Percentiles rank a stretch among this genome's conserved stretches.
Evolutionary conservation across 2,113 vertebrate genomes (phyloP).

Genomic region (Malurus alboscapulatus): DNA sequence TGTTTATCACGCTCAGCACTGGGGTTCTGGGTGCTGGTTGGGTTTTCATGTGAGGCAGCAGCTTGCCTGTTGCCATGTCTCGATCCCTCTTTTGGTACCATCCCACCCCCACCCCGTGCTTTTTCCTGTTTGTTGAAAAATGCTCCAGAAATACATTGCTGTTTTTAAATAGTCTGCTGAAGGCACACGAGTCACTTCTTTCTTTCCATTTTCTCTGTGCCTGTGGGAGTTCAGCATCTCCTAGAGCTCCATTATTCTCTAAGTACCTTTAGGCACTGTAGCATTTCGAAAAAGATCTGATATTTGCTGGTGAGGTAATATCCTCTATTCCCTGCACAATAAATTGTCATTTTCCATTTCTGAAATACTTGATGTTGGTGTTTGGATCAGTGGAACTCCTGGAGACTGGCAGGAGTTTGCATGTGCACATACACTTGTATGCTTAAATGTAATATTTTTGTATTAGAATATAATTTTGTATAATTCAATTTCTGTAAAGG

Average conservation of each 20-base stretch:
- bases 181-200: background rate
- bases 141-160: background rate
- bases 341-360: background rate
- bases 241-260: background rate
- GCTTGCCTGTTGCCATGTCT: background rate
- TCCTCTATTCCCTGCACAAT: background rate
- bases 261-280: background rate
- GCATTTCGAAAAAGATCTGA: background rate
- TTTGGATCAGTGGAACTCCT: background rate
- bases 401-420: background rate
- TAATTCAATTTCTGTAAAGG: background rate
- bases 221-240: background rate
- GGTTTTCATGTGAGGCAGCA: background rate
- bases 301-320: background rate
- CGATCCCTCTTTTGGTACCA: background rate
- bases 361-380: background rate
- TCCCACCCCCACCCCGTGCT: background rate
- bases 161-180: background rate
- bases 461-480: background rate
- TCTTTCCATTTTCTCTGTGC: background rate
- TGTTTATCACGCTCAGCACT: background rate
- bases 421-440: background rate
- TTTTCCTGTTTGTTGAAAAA: background rate
- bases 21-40: background rate
- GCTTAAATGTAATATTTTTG: background rate